These are phyloP conservation scores for Cheirogaleus medius DNA, from an alignment of 2,113 vertebrate species.

Conservation along the genomic window DNA sequence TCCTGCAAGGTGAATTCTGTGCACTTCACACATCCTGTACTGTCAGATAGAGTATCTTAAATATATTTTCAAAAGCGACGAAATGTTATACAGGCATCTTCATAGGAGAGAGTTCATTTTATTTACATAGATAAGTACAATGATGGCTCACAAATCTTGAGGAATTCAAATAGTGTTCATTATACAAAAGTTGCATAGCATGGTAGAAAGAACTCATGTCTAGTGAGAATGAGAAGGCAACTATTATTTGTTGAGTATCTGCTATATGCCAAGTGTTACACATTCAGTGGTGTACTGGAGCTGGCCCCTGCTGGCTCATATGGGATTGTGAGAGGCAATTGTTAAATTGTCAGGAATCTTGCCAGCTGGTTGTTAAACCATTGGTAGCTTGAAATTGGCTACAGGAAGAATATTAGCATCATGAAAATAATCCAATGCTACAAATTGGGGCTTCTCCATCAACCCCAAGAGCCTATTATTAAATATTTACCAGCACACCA, in stretches of 20 bases:
- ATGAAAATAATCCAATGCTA: background rate
- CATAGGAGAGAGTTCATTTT: background rate
- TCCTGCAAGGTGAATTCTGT: background rate
- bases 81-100: background rate
- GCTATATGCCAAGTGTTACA: background rate
- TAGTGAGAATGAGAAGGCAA: conserved; percentile 3
- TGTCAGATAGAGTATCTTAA: background rate
- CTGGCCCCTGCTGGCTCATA: background rate
- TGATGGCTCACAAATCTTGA: background rate
- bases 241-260: conserved; percentile 5
- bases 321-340: conserved; percentile 5
- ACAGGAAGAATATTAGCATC: background rate
- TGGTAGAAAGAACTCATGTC: background rate
- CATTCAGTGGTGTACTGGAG: background rate
- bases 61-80: background rate
- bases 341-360: background rate
- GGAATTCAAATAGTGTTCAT: background rate
- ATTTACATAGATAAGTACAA: conserved; percentile 13
- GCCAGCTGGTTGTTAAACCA: conserved; percentile 16
- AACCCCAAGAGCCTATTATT: background rate
- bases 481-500: background rate
- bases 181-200: background rate
- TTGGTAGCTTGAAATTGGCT: background rate
- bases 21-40: background rate
- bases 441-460: background rate